Base-by-base conservation (phyloP, 2,113 vertebrate genomes). In the Ageneiosus marmoratus region DNA sequence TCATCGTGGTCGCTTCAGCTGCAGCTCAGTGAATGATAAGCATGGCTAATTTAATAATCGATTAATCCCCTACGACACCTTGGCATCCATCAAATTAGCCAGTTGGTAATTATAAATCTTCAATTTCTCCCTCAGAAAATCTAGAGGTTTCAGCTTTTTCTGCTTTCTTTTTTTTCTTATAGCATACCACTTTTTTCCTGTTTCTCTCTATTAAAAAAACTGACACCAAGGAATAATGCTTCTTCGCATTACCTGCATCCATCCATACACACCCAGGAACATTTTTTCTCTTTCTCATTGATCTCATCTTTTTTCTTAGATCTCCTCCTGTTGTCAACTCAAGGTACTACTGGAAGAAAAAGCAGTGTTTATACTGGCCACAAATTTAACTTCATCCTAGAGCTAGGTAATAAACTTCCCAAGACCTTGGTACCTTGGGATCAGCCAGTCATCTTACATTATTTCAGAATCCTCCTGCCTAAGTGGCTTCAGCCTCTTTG, bases 31-130 rank as follows among this genome's bases (percentile, higher is more conserved):
- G 82, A 92, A 91, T 90, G 83, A 93, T 93, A 78, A 82, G 83
- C 87, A 85, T 83, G 84, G 91, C 91, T 92, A 88, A 92, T 92
- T 92, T 91, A 91, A 91, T 92, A 92, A 92, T 91, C 84, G 88
- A 90, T 92, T 93, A 89, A 92, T 94, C 90, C 88, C 85, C 84
- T 80, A 20, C 62, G 62, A 74, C 82, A 72, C 62, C 81, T 48
- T n/a, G 50, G 63, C 83, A 87, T 89, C 90, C 85, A 84, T 85
- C 86, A 90, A 87, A 90, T 87, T 85, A 90, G 90, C 81, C 79
- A 87, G 10, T 90, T 89, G 65, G 13, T 70, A 84, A 89, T 90
- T 89, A 87, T 53, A 65, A 46, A 32, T 78, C 29, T 32, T 50
- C 20, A n/a, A 13, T n/a, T 63, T 75, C 70, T 11, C 4, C 22